These are phyloP conservation scores for Phaedon cochleariae DNA, from an alignment of 2,888 invertebrate genomes.

Conservation along the genomic window DNA sequence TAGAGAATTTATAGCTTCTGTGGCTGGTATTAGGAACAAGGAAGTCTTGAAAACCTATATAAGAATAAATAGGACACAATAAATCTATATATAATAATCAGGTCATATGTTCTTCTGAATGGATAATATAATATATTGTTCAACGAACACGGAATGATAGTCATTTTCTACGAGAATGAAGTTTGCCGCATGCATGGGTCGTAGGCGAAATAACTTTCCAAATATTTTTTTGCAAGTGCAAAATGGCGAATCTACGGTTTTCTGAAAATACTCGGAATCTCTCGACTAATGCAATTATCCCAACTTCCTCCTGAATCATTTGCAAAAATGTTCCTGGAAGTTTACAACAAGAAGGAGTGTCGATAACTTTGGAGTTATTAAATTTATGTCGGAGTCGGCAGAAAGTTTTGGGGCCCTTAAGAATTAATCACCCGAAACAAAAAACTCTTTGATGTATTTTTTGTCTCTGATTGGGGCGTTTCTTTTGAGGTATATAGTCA, in stretches of 20 bases:
- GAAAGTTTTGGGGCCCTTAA: slow-evolving; percentile 14
- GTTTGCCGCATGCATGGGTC: too few relatives aligned
- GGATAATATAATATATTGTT: too few relatives aligned
- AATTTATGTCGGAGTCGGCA: slow-evolving; percentile 24
- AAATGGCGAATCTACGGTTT: not conserved
- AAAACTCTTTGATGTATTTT: slow-evolving; percentile 33
- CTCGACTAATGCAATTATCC: slow-evolving; percentile 20
- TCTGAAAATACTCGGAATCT: not conserved
- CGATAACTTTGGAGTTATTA: slow-evolving; percentile 35
- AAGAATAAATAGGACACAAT: too few relatives aligned
- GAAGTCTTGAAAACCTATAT: too few relatives aligned
- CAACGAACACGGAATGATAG: too few relatives aligned
- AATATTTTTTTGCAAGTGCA: not conserved
- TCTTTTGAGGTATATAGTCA: slow-evolving; percentile 4
- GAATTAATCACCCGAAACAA: slow-evolving; percentile 21
- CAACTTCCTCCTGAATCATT: slow-evolving; percentile 22
- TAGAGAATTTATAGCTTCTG: too few relatives aligned
- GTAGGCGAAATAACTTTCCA: too few relatives aligned
- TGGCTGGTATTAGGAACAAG: too few relatives aligned
- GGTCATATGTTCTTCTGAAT: too few relatives aligned
- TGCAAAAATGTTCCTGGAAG: slow-evolving; percentile 14
- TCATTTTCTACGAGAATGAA: too few relatives aligned
- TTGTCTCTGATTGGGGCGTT: slow-evolving; percentile 27
- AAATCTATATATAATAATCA: too few relatives aligned
- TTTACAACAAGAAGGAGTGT: slow-evolving; percentile 30